phyloP scores from a whole-genome alignment of 2,888 invertebrate genomes.

The Zaprionus lineosus region DNA sequence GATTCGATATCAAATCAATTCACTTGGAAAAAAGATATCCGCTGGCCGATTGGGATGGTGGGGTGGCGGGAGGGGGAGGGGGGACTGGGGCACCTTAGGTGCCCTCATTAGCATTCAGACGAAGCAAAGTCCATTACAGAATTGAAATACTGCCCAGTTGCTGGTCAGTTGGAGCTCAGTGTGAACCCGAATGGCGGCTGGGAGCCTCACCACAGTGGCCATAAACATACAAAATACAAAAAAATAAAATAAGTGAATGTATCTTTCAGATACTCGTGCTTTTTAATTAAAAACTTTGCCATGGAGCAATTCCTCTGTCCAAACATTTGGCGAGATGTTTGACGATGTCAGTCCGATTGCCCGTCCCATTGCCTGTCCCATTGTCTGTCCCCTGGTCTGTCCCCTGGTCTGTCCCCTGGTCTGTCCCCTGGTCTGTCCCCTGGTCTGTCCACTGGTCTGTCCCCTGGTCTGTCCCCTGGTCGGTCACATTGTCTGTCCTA shows the following conservation, averaged over 20 bases:
- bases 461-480: neutral
- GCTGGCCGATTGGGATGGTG: too few relatives aligned
- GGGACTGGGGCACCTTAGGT: too few relatives aligned
- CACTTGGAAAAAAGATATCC: too few relatives aligned
- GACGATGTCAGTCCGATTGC: constrained; percentile 50
- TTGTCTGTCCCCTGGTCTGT: neutral
- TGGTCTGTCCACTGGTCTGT: neutral
- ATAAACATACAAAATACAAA: constrained; percentile 25
- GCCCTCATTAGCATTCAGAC: constrained; percentile 39
- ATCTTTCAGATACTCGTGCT: constrained; percentile 51
- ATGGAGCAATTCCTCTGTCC: constrained; percentile 59
- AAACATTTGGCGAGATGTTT: constrained; percentile 64
- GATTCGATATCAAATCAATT: too few relatives aligned
- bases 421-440: constrained; percentile 26
- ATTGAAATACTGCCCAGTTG: constrained; percentile 18
- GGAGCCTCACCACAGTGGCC: constrained; percentile 7
- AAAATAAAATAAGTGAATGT: constrained; percentile 68
- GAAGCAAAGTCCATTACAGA: constrained; percentile 16
- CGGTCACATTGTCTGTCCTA: too few relatives aligned
- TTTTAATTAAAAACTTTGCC: constrained; percentile 38
- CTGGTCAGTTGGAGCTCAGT: constrained; percentile 9
- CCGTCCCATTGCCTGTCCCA: neutral
- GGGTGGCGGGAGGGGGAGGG: too few relatives aligned
- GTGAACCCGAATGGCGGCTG: constrained; percentile 17
- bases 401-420: neutral